Percentiles rank a stretch among this genome's conserved stretches.
phyloP scores from a whole-genome alignment of 2,888 invertebrate species.

The Dromius quadrimaculatus region DNA sequence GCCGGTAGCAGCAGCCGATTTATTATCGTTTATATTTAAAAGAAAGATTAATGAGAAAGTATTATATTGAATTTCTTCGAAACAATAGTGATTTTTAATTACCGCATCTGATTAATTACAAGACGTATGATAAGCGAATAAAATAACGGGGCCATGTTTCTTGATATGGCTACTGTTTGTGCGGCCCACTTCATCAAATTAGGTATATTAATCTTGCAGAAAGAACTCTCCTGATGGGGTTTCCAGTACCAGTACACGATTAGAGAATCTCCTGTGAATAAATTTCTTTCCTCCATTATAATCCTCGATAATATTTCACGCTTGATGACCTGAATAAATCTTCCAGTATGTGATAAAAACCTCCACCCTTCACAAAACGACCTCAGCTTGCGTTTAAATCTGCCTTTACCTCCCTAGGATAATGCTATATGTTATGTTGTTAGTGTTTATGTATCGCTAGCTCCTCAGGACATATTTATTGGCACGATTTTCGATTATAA shows the following conservation, averaged over 20 bases:
- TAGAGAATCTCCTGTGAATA: too few species aligned
- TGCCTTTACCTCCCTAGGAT: constrained; percentile 13
- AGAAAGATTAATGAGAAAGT: constrained; percentile 34
- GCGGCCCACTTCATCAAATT: not conserved
- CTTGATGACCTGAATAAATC: not conserved
- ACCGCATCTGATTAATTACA: constrained; percentile 29
- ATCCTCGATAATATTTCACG: not conserved
- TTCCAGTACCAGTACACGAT: too few species aligned
- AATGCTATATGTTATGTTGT: not conserved
- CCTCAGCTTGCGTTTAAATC: not conserved
- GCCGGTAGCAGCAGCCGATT: constrained; percentile 7
- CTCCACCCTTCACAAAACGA: not conserved
- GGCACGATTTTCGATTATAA: constrained; percentile 52
- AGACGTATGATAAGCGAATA: not conserved
- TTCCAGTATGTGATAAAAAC: not conserved
- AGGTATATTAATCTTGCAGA: too few species aligned
- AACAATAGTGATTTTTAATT: constrained; percentile 38
- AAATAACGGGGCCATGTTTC: constrained; percentile 12
- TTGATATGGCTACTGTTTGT: not conserved
- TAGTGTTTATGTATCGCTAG: constrained; percentile 22
- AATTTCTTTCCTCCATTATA: not conserved
- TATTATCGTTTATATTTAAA: constrained; percentile 40
- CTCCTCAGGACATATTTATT: constrained; percentile 46
- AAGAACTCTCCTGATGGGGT: not conserved
- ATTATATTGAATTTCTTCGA: constrained; percentile 40